Conservation (phyloP, 2,888 invertebrate genomes). For the Dugesia japonica region DNA sequence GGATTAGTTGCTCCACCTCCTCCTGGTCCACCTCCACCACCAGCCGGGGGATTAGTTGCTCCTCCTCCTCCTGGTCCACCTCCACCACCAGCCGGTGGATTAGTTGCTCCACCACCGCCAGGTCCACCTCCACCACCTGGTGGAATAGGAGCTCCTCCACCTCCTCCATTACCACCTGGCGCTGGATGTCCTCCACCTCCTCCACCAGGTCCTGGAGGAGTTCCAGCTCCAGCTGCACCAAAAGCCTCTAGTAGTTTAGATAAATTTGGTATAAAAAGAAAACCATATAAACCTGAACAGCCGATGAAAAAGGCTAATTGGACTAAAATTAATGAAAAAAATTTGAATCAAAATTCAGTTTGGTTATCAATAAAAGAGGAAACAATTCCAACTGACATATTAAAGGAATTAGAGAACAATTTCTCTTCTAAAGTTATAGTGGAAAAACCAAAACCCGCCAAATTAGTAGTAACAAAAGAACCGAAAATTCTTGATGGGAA, state of each 20-base stretch:
- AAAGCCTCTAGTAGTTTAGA: background rate
- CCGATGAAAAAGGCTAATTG: slow-evolving; percentile 28
- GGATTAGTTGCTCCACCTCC: slow-evolving; percentile 6
- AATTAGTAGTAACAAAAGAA: background rate
- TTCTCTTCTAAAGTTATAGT: background rate
- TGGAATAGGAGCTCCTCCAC: too few species aligned
- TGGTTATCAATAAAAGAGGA: slow-evolving; percentile 23
- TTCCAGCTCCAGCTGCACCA: background rate
- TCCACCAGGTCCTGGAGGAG: background rate
- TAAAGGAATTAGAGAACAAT: slow-evolving; percentile 12
- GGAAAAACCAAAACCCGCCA: background rate
- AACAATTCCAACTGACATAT: background rate
- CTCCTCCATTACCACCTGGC: background rate
- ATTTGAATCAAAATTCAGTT: slow-evolving; percentile 6
- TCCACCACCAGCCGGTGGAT: background rate
- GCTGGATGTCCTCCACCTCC: background rate
- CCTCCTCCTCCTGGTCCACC: background rate
- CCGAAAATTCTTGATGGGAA: slow-evolving; percentile 26
- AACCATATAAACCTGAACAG: background rate
- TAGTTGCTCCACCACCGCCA: background rate
- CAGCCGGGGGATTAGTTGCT: background rate
- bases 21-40: background rate
- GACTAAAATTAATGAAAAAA: slow-evolving; percentile 26
- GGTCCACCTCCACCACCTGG: background rate
- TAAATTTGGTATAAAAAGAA: background rate